A percentile compares a stretch with the other conserved stretches of the same genome.
Evolutionary conservation across 2,797 vertebrate species (phyloP).

Genomic region (Erpetoichthys calabaricus): DNA sequence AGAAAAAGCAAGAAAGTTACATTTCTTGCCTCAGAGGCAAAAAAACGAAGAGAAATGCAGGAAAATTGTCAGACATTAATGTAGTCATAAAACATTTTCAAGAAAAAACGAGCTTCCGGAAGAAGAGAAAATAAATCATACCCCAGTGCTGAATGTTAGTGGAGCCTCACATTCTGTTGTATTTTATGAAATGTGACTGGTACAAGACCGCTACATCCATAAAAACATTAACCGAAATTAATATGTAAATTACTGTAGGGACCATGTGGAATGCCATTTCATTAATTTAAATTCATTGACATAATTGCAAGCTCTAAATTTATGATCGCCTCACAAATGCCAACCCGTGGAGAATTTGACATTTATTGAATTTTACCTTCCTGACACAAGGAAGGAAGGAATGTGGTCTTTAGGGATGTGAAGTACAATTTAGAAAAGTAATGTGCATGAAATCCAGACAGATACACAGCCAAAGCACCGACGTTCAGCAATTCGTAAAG

Average conservation of each 20-base stretch:
- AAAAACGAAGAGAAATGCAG: constrained; percentile 19
- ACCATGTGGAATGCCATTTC: constrained; percentile 44
- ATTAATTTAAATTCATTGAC: constrained; percentile 54
- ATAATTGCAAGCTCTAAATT: constrained; percentile 62
- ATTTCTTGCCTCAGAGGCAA: constrained; percentile 31
- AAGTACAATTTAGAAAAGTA: constrained; percentile 16
- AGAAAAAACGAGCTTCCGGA: constrained; percentile 29
- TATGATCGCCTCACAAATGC: constrained; percentile 42
- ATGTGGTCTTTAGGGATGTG: not conserved
- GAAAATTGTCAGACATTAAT: constrained; percentile 33
- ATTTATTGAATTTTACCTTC: constrained; percentile 49
- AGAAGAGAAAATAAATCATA: constrained; percentile 39
- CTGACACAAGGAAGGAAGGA: constrained; percentile 20
- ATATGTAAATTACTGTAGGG: constrained; percentile 55
- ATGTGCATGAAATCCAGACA: constrained; percentile 11
- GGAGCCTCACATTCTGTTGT: constrained; percentile 34
- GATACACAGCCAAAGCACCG: too few relatives aligned
- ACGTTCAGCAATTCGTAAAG: too few relatives aligned
- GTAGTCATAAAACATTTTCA: constrained; percentile 28
- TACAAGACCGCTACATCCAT: constrained; percentile 48
- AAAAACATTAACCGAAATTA: constrained; percentile 54
- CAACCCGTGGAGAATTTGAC: constrained; percentile 37
- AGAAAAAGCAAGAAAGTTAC: constrained; percentile 27
- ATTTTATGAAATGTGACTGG: constrained; percentile 42
- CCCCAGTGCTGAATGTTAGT: constrained; percentile 30